Evolutionary conservation across 2,113 vertebrate species (phyloP).

Genomic region (Campylomormyrus numenius): DNA sequence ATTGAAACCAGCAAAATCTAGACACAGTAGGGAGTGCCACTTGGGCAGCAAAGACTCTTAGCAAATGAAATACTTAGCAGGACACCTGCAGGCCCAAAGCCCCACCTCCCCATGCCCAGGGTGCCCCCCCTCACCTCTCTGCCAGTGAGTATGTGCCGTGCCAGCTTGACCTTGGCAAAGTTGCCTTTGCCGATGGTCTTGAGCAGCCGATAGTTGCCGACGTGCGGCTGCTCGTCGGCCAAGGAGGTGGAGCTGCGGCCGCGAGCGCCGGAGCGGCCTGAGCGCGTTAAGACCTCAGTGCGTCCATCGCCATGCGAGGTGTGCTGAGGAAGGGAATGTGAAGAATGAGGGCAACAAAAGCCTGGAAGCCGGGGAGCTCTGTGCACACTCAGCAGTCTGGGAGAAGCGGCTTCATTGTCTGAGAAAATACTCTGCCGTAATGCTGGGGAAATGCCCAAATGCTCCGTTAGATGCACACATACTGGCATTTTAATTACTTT

Average conservation of each 20-base stretch:
- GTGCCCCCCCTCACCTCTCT: constrained; percentile 66
- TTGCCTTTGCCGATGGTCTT: constrained; percentile 86
- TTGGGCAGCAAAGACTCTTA: not conserved
- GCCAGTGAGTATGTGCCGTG: constrained; percentile 77
- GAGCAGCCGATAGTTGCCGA: constrained; percentile 80
- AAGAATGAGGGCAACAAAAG: not conserved
- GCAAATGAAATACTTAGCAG: not conserved
- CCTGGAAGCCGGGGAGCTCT: not conserved
- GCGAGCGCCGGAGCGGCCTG: constrained; percentile 70
- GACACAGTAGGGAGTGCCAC: not conserved
- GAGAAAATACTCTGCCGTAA: not conserved
- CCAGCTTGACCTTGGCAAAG: constrained; percentile 82
- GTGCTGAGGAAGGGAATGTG: constrained; percentile 52
- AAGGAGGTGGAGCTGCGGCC: constrained; percentile 79
- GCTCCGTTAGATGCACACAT: not conserved
- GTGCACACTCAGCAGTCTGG: not conserved
- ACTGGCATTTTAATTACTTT: not conserved
- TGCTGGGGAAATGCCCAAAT: not conserved
- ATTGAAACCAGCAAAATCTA: not conserved
- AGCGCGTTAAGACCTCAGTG: constrained; percentile 68
- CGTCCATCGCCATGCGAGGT: constrained; percentile 73
- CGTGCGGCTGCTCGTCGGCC: constrained; percentile 74
- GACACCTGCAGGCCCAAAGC: not conserved
- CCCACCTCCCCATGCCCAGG: not conserved
- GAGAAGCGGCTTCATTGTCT: not conserved